Evolutionary conservation across 2,113 vertebrate genomes (phyloP), one percentile per base, ranked within the genome.

Genomic region (Ascaphus truei): DNA sequence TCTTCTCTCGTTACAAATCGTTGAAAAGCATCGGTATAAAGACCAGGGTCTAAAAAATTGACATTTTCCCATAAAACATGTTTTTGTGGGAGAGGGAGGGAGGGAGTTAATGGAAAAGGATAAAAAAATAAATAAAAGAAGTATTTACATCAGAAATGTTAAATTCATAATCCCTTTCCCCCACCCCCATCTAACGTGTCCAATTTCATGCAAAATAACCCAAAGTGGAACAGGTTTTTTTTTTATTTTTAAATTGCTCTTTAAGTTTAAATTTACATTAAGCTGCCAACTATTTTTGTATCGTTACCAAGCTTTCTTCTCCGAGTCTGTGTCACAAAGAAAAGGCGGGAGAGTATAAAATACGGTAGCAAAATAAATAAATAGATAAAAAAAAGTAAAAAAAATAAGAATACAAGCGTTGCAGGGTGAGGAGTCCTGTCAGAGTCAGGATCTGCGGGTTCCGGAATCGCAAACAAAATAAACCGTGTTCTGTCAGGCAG

Each of bases 1-100:
- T 33, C 22, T 15, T n/a, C n/a, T n/a, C n/a, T n/a, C n/a, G 1
- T 59, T 68, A 60, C 22, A 69, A 69, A 69, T 51, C 15, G 36
- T 37, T 25, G 39, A 60, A 69, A 69, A 23, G 60, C 45, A 60
- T 51, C 39, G 55, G 66, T 69, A 69, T 51, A 69, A 69, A 69
- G 66, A 36, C 6, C 9, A 33, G 2, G 15, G 22, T 69, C n/a
- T 60, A 60, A 60, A 68, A 69, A 60, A 23, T 50, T 22, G 41
- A 58, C 22, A 36, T 6, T 34, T 29, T 31, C 3, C 9, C 22
- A 52, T 47, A 57, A 59, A 68, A 48, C 57, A 34, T 7, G 7
- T n/a, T n/a, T n/a, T n/a, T n/a, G n/a, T 11, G 11, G 51, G 22
- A 57, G 55, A 68, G 31, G 16, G 3, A 31, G 43, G 18, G 43